Percentiles rank a stretch among this genome's conserved stretches.
Evolutionary conservation across 2,797 vertebrate species (phyloP).

Genomic region (Acridotheres tristis): DNA sequence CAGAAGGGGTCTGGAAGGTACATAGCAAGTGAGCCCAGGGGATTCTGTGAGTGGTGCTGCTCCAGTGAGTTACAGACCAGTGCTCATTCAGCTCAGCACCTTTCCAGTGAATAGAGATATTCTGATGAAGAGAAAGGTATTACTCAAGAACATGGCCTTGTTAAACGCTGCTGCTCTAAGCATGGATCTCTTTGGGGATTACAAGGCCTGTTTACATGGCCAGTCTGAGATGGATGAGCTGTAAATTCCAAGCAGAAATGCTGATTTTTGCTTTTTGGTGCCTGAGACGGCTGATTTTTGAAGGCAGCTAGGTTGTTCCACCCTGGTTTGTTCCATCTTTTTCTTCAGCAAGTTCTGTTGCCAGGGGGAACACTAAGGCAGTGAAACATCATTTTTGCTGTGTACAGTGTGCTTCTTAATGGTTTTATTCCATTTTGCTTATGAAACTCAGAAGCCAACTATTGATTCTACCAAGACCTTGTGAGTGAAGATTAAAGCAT

Average conservation of each 20-base stretch:
- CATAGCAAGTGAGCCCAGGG: not conserved
- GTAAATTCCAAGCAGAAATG: not conserved
- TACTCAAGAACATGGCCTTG: fast-evolving
- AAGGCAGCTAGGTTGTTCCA: not conserved
- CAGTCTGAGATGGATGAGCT: not conserved
- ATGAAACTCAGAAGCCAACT: slow-evolving; percentile 65
- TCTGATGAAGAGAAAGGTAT: not conserved
- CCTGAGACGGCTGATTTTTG: not conserved
- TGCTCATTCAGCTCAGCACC: not conserved
- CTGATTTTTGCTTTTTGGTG: not conserved
- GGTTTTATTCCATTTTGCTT: slow-evolving; percentile 70
- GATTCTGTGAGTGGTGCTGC: not conserved
- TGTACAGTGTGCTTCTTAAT: slow-evolving; percentile 46
- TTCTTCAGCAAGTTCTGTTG: slow-evolving; percentile 38
- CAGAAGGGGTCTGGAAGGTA: not conserved
- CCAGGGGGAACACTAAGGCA: slow-evolving; percentile 24
- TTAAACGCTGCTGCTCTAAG: not conserved
- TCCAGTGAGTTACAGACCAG: not conserved
- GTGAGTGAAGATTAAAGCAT: slow-evolving; percentile 76
- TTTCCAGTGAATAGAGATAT: not conserved
- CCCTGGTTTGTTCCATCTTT: not conserved
- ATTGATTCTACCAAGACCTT: slow-evolving; percentile 63
- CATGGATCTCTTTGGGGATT: not conserved
- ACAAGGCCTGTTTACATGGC: not conserved
- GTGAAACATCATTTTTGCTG: slow-evolving; percentile 55